A percentile compares a stretch with the other conserved stretches of the same genome.
phyloP scores from a whole-genome alignment of 2,888 invertebrate species.

The Cataglyphis rosenhaueri region DNA sequence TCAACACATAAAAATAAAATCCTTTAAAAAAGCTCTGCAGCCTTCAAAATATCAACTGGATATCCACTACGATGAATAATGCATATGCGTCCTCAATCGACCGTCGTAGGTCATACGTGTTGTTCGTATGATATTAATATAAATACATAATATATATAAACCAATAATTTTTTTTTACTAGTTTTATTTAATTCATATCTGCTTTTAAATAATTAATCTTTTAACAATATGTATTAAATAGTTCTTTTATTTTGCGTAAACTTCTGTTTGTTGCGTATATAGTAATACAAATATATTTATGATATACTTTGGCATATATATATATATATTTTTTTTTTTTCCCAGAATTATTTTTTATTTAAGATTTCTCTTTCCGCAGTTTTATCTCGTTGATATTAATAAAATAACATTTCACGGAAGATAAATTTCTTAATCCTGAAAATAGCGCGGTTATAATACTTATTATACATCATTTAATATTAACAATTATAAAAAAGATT shows the following conservation, averaged over 20 bases:
- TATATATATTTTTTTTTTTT: too few relatives aligned
- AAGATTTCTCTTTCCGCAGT: too few relatives aligned
- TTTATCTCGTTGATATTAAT: not conserved
- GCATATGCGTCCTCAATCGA: not conserved
- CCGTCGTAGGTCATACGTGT: not conserved
- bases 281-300: too few relatives aligned
- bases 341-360: too few relatives aligned
- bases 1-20: not conserved
- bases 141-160: not conserved
- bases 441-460: not conserved
- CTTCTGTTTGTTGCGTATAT: not conserved
- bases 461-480: conserved; percentile 3
- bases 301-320: too few relatives aligned
- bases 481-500: conserved; percentile 1
- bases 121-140: not conserved
- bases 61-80: not conserved
- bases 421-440: not conserved
- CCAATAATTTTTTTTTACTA: too few relatives aligned
- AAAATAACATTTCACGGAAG: not conserved
- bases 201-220: not conserved
- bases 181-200: not conserved
- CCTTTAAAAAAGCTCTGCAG: not conserved
- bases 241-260: not conserved
- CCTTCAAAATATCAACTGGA: not conserved
- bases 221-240: not conserved